Percentiles rank a stretch among this genome's conserved stretches.
Conservation (phyloP, 2,888 invertebrate genomes). For the Dendrolimus houi region DNA sequence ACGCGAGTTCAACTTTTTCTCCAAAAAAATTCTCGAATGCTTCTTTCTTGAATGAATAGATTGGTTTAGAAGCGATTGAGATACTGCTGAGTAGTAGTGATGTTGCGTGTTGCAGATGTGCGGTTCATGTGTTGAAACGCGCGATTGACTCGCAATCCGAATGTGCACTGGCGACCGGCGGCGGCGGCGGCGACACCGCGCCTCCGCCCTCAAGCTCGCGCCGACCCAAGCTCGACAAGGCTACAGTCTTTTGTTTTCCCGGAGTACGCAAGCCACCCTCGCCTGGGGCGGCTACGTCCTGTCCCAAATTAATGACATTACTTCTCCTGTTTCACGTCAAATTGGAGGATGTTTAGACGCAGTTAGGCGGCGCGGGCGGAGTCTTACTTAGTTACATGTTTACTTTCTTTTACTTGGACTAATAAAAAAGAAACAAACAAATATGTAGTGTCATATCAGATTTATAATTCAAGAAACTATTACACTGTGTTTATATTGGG, state of each 20-base stretch:
- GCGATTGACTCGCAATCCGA: conserved; percentile 46
- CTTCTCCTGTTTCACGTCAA: conserved; percentile 16
- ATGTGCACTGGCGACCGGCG: conserved; percentile 50
- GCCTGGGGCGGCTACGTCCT: conserved; percentile 8
- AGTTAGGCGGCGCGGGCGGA: not conserved
- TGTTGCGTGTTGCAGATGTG: conserved; percentile 39
- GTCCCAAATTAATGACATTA: conserved; percentile 21
- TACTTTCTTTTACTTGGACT: not conserved
- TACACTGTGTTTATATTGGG: too few relatives aligned
- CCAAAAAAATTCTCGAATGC: not conserved
- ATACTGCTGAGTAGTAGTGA: conserved; percentile 1
- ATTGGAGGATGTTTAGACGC: conserved; percentile 8
- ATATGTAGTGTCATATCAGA: too few relatives aligned
- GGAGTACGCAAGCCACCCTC: conserved; percentile 22
- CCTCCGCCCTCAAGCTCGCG: conserved; percentile 42
- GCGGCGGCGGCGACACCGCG: conserved; percentile 25
- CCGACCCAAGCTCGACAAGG: conserved; percentile 26
- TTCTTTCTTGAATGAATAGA: not conserved
- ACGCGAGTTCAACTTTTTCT: conserved; percentile 3
- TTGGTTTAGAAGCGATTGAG: not conserved
- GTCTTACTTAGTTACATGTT: not conserved
- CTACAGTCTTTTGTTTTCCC: conserved; percentile 37
- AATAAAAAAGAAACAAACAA: too few relatives aligned
- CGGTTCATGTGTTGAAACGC: conserved; percentile 35
- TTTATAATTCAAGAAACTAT: too few relatives aligned